phyloP scores from a whole-genome alignment of 2,888 invertebrate genomes.

The Cancer borealis region DNA sequence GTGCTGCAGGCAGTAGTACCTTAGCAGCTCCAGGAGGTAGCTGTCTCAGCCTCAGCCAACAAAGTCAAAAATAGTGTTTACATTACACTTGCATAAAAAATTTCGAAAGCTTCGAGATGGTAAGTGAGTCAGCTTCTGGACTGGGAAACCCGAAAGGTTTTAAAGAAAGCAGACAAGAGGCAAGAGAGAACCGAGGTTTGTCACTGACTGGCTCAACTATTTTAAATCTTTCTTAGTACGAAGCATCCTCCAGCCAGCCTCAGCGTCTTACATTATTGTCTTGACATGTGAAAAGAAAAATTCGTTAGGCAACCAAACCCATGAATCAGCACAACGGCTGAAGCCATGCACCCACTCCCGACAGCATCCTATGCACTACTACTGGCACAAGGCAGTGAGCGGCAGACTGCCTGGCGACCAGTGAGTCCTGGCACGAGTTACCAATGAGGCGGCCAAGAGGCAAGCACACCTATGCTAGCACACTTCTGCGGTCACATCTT shows the following conservation, averaged over 20 bases:
- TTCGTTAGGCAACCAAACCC: background rate
- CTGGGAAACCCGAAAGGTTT: background rate
- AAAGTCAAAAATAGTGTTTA: background rate
- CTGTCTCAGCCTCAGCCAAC: background rate
- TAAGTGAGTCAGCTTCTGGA: background rate
- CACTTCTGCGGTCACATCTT: background rate
- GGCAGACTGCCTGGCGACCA: conserved; percentile 1
- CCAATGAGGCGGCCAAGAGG: background rate
- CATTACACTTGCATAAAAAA: background rate
- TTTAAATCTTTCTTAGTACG: background rate
- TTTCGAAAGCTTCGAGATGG: background rate
- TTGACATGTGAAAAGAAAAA: background rate
- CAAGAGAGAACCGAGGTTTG: background rate
- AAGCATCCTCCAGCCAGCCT: background rate
- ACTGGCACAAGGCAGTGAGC: background rate
- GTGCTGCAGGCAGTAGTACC: background rate
- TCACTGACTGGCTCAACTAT: background rate
- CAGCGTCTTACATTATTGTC: background rate
- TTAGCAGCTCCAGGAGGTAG: background rate
- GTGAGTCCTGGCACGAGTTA: background rate
- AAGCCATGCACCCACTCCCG: background rate
- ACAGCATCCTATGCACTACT: background rate
- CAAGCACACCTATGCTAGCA: background rate
- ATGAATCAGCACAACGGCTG: background rate
- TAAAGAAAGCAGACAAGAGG: background rate